Conservation (phyloP, 2,113 vertebrate species). For the Callipepla californica region DNA sequence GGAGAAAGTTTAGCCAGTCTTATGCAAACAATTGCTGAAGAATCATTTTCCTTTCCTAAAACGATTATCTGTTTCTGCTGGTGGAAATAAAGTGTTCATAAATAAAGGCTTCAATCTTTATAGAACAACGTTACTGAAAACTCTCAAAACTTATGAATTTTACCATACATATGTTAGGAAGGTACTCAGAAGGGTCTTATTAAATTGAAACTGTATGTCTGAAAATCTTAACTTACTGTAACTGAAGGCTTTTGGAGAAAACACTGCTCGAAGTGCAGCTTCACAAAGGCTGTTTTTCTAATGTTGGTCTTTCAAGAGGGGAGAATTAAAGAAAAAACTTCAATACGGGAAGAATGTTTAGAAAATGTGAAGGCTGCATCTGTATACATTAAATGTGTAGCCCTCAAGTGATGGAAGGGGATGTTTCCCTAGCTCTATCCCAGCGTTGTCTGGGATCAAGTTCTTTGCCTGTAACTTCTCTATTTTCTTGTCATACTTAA, state of each 20-base stretch:
- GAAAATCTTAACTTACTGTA: not conserved
- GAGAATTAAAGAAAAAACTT: not conserved
- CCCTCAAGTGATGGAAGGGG: not conserved
- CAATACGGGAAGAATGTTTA: not conserved
- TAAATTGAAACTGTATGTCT: not conserved
- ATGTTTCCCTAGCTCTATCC: not conserved
- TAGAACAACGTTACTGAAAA: not conserved
- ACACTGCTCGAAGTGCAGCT: not conserved
- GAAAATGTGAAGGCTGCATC: not conserved
- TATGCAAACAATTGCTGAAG: not conserved
- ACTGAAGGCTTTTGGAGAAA: not conserved
- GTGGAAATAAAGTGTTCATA: not conserved
- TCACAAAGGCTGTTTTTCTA: not conserved
- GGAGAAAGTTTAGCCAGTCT: not conserved
- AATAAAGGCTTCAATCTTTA: not conserved
- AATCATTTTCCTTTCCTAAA: not conserved
- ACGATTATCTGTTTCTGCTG: not conserved
- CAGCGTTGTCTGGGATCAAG: not conserved
- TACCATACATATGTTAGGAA: not conserved
- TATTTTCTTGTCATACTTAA: accelerated
- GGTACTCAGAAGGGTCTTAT: not conserved
- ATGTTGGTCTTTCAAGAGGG: not conserved
- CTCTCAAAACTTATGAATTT: not conserved
- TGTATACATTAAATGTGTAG: not conserved
- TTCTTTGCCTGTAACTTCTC: not conserved